Base-by-base conservation (phyloP, 1,140 invertebrate species). In the Heliothis virescens region DNA sequence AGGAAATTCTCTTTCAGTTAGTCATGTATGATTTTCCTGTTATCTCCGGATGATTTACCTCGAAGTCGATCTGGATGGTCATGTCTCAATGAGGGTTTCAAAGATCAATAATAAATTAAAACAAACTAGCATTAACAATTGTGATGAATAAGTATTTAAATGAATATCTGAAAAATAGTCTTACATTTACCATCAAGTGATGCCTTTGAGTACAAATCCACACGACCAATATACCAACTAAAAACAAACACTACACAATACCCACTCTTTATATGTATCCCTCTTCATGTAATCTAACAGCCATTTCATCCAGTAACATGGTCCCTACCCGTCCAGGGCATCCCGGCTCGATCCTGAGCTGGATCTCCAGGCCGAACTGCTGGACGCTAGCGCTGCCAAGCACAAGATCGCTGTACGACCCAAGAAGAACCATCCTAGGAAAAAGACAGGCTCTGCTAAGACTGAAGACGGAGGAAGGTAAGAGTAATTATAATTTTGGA, bases 381-480 rank as follows among this genome's bases (percentile, higher is more conserved):
- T 98, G 93, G 97, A 98, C 90, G 96, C 97, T 82, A 96, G 95
- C 85, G 97, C 97, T 0, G 97, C 97, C 1, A 96, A 95, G 85
- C 97, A 98, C 93, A 98, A 97, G 92, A 90, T 97, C 55, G 95
- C 97, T 0, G 95, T 98, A 1, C 95, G 97, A 89, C 97, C 97
- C 5, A 96, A 95, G 90, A 95, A 96, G 84, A 97, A 96, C 79
- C 95, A 97, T 82, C 91, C 90, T 0, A 90, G 80, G 59, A 83
- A 79, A 63, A 83, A 89, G 79, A 83, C 81, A n/a, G 79, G 62
- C 9, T 73, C 63, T 79, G 12, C 67, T 48, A 82, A 79, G 65
- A 83, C 52, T 73, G 82, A 88, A 53, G 89, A 83, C 18, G 85
- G 85, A 75, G 83, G 79, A 73, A 73, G 62, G 79, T 82, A 77